Evolutionary conservation across 2,113 vertebrate species (phyloP).

Genomic region (Podarcis muralis): DNA sequence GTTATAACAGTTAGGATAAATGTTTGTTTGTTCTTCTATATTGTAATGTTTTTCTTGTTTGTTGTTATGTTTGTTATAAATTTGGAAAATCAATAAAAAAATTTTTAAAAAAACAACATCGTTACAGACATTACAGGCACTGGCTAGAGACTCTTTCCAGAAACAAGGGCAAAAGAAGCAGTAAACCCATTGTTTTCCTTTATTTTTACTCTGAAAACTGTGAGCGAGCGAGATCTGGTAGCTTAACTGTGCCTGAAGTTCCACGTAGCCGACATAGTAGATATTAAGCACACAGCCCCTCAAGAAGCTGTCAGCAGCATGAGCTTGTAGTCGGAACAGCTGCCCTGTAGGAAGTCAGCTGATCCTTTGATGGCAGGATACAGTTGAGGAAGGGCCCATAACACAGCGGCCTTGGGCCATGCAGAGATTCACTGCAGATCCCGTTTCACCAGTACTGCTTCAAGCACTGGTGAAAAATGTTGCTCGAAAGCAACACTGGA

Average conservation of each 20-base stretch:
- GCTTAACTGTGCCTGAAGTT: not conserved
- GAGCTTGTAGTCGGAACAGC: not conserved
- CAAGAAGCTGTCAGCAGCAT: not conserved
- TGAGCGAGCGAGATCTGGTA: not conserved
- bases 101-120: not conserved
- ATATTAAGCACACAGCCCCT: not conserved
- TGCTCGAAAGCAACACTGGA: not conserved
- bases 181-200: not conserved
- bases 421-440: not conserved
- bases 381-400: not conserved
- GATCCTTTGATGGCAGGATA: not conserved
- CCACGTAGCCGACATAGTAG: not conserved
- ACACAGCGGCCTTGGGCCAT: not conserved
- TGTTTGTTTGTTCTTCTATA: too few species aligned
- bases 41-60: too few species aligned
- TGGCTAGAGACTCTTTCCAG: not conserved
- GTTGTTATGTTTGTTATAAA: too few species aligned
- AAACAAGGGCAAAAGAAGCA: not conserved
- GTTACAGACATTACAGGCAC: not conserved
- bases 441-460: not conserved
- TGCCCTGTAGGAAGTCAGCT: not conserved
- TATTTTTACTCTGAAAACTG: not conserved
- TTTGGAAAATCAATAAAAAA: too few species aligned
- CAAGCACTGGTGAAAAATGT: not conserved
- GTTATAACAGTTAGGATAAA: too few species aligned